Conservation (phyloP, 1,140 invertebrate genomes). For the Anastrepha obliqua region DNA sequence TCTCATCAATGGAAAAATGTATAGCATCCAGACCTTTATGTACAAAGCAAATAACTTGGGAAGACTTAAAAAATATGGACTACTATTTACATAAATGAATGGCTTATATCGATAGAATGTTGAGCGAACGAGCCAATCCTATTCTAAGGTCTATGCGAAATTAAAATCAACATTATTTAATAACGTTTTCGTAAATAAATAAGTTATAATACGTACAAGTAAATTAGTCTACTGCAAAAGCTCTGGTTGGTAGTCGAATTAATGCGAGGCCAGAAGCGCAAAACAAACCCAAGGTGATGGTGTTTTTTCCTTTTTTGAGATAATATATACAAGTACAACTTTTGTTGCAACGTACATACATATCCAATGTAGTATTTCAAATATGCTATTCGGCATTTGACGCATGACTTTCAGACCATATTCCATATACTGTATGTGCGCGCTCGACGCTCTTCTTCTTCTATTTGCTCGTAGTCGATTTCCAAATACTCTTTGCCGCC, state of each 20-base stretch:
- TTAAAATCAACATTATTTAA: slow-evolving; percentile 7
- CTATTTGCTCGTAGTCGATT: slow-evolving; percentile 72
- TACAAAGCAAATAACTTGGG: not conserved
- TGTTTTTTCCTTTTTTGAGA: not conserved
- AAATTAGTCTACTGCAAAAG: not conserved
- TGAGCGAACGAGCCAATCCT: not conserved
- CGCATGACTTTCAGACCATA: slow-evolving; percentile 62
- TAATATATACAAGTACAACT: slow-evolving; percentile 3
- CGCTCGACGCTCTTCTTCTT: slow-evolving; percentile 68
- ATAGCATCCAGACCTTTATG: not conserved
- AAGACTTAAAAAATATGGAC: not conserved
- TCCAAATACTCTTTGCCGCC: slow-evolving; percentile 72
- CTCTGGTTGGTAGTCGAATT: not conserved
- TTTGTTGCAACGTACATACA: not conserved
- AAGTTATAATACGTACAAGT: not conserved
- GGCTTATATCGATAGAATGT: not conserved
- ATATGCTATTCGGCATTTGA: not conserved
- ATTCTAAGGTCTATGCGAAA: not conserved
- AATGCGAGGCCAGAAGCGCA: not conserved
- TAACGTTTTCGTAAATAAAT: not conserved
- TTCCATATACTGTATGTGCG: slow-evolving; percentile 73
- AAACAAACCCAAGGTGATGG: not conserved
- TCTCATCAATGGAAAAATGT: not conserved
- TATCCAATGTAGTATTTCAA: too few species aligned
- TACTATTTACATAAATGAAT: slow-evolving; percentile 26